Percentiles rank a stretch among this genome's conserved stretches.
These are phyloP conservation scores for Sebastolobus altivelis DNA, from an alignment of 2,797 vertebrate genomes.

Conservation along the genomic window DNA sequence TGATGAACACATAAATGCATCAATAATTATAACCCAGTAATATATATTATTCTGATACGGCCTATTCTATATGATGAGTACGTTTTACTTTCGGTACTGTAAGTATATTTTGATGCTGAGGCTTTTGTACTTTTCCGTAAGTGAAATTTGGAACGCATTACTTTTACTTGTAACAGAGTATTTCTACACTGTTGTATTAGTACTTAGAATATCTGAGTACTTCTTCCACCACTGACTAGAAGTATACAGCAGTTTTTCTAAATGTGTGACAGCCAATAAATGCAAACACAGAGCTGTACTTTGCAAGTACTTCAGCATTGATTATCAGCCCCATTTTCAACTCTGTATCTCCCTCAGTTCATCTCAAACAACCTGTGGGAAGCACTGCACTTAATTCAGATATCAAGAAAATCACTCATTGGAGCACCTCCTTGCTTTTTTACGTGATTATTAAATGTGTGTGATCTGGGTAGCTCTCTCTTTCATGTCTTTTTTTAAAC, in stretches of 20 bases:
- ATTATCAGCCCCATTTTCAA: not conserved
- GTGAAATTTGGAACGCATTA: too few relatives aligned
- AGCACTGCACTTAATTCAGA: not conserved
- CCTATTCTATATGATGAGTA: too few relatives aligned
- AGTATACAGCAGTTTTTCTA: not conserved
- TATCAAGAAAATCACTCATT: not conserved
- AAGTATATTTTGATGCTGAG: not conserved
- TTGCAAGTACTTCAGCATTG: not conserved
- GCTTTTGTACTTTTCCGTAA: too few relatives aligned
- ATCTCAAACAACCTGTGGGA: not conserved
- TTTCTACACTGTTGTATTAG: too few relatives aligned
- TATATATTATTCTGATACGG: too few relatives aligned
- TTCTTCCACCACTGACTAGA: not conserved
- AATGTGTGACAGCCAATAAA: constrained; percentile 2
- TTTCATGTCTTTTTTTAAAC: not conserved
- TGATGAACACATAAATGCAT: too few relatives aligned
- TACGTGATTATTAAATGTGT: not conserved
- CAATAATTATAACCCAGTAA: too few relatives aligned
- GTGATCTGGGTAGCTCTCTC: not conserved
- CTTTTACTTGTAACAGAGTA: too few relatives aligned
- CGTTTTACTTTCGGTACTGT: too few relatives aligned
- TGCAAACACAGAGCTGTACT: not conserved
- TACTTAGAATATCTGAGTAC: too few relatives aligned
- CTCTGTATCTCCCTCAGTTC: not conserved
- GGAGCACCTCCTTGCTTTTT: not conserved